Conservation (phyloP, 2,888 invertebrate species). For the Conchocele bisecta region DNA sequence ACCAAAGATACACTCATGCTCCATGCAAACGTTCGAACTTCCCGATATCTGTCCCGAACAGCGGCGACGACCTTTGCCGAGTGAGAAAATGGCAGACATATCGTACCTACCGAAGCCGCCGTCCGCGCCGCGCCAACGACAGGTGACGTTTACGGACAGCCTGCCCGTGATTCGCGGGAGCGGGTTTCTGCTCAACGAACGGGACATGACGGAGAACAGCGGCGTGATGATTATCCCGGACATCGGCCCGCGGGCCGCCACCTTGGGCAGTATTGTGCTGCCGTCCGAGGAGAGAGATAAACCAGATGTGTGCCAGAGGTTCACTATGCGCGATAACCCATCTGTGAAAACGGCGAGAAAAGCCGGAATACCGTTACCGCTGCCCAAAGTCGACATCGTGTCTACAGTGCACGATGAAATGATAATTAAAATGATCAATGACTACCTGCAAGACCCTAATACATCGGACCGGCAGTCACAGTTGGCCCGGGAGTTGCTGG, state of each 20-base stretch:
- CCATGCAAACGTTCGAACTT: conserved; percentile 51
- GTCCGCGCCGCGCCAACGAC: conserved; percentile 41
- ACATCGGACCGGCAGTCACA: conserved; percentile 59
- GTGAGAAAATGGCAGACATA: conserved; percentile 44
- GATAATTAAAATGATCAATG: conserved; percentile 70
- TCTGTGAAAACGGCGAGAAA: conserved; percentile 25
- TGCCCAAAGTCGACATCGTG: conserved; percentile 73
- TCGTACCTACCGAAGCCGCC: conserved; percentile 24
- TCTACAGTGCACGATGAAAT: conserved; percentile 72
- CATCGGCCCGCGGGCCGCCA: conserved; percentile 46
- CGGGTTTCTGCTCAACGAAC: conserved; percentile 37
- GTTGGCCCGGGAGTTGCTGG: conserved; percentile 57
- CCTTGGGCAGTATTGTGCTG: conserved; percentile 58
- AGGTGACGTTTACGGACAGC: conserved; percentile 58
- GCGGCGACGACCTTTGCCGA: conserved; percentile 49
- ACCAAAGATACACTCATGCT: conserved; percentile 19
- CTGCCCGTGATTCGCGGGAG: conserved; percentile 59
- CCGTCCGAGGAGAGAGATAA: conserved; percentile 44
- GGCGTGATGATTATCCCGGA: background rate
- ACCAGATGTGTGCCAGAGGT: conserved; percentile 44
- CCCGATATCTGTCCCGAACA: conserved; percentile 60
- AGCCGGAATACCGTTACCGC: conserved; percentile 51
- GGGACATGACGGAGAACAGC: conserved; percentile 18
- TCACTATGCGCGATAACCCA: conserved; percentile 32
- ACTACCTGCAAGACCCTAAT: conserved; percentile 65